A percentile compares a stretch with the other conserved stretches of the same genome.
These are phyloP conservation scores for Hyles lineata DNA, from an alignment of 2,888 invertebrate genomes.

Conservation along the genomic window DNA sequence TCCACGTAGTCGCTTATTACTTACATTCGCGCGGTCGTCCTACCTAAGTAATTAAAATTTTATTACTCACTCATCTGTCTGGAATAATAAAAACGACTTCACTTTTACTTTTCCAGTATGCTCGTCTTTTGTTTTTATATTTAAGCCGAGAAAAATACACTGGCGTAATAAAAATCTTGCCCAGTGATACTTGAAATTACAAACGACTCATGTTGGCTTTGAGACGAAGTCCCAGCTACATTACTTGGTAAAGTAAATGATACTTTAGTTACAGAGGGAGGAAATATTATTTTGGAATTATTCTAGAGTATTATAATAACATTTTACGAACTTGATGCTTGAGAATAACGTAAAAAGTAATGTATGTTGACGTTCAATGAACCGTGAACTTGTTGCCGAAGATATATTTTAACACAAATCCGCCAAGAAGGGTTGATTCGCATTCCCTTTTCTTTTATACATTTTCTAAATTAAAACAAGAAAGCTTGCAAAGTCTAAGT, in stretches of 20 bases:
- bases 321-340: no score
- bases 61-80: conserved; percentile 22
- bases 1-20: conserved; percentile 27
- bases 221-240: no score
- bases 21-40: conserved; percentile 26
- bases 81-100: conserved; percentile 11
- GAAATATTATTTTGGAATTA: no score
- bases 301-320: no score
- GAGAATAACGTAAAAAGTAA: no score
- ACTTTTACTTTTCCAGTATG: conserved; percentile 13
- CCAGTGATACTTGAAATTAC: neutral
- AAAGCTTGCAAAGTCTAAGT: neutral
- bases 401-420: no score
- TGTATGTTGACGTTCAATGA: no score
- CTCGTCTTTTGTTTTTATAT: conserved; percentile 1
- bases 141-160: neutral
- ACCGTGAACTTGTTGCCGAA: no score
- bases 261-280: no score
- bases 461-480: neutral
- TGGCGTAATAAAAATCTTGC: neutral
- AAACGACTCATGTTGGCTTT: neutral
- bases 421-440: no score
- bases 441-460: no score
- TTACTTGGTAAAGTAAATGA: no score
- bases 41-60: conserved; percentile 20